Conservation (phyloP, 2,113 vertebrate species). For the Panthera tigris region DNA sequence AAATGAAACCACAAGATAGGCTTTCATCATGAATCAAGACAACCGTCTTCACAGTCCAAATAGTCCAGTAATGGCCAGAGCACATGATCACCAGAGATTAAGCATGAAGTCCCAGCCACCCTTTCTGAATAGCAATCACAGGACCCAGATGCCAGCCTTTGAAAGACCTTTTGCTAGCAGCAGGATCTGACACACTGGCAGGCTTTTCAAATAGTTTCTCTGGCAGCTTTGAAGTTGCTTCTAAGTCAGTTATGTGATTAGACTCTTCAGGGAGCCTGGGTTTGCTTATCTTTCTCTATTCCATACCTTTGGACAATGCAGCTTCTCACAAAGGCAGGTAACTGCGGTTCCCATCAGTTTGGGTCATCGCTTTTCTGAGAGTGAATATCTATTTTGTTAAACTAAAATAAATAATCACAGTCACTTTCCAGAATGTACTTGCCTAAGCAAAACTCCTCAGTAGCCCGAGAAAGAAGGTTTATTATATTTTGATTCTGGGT, state of each 20-base stretch:
- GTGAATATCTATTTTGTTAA: background rate
- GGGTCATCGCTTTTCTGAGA: background rate
- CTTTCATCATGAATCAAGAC: conserved; percentile 61
- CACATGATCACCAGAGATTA: conserved; percentile 56
- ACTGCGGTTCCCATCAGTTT: conserved; percentile 39
- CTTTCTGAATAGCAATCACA: conserved; percentile 63
- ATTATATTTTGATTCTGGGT: background rate
- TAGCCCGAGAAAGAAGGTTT: background rate
- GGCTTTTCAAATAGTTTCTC: conserved; percentile 68
- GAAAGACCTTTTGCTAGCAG: conserved; percentile 73
- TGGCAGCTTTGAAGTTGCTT: conserved; percentile 69
- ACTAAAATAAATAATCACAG: background rate
- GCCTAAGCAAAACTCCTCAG: background rate
- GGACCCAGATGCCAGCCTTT: conserved; percentile 69
- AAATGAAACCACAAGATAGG: conserved; percentile 60
- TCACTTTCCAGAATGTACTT: conserved; percentile 24
- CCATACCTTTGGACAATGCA: conserved; percentile 25
- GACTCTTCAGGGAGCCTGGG: conserved; percentile 38
- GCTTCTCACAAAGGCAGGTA: conserved; percentile 61
- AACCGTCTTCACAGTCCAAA: conserved; percentile 23
- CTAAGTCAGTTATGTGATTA: conserved; percentile 66
- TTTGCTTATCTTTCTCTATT: conserved; percentile 54
- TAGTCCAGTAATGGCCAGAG: conserved; percentile 34
- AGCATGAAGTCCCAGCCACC: background rate
- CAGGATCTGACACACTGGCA: conserved; percentile 71